Evolutionary conservation across 2,797 vertebrate species (phyloP).

Genomic region (Neostethus bicornis): DNA sequence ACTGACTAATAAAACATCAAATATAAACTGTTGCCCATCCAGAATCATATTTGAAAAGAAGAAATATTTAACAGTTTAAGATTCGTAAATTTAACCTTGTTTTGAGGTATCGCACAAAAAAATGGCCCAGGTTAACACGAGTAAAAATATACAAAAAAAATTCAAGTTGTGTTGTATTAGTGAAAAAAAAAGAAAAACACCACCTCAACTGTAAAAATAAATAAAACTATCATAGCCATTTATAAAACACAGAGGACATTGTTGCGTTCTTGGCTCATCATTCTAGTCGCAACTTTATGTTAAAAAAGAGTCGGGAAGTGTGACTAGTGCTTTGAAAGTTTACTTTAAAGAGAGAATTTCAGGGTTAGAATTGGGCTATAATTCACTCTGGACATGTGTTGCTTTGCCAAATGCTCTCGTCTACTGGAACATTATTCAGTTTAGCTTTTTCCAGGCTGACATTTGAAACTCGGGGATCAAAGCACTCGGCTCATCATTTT

Average conservation of each 20-base stretch:
- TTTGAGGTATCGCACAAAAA: too few relatives aligned
- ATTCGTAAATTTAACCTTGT: too few relatives aligned
- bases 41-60: too few relatives aligned
- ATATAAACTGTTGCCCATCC: too few relatives aligned
- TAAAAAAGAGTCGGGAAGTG: conserved; percentile 1
- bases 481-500: conserved; percentile 51
- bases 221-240: conserved; percentile 24
- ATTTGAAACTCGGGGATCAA: conserved; percentile 52
- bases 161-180: too few relatives aligned
- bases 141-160: too few relatives aligned
- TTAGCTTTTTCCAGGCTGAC: conserved; percentile 30
- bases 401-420: conserved; percentile 32
- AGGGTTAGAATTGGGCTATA: conserved; percentile 3
- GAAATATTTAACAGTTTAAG: too few relatives aligned
- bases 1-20: too few relatives aligned
- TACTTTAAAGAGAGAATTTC: conserved; percentile 24
- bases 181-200: neutral
- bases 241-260: conserved; percentile 7
- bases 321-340: conserved; percentile 34
- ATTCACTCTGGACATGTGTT: conserved; percentile 17
- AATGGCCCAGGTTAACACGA: too few relatives aligned
- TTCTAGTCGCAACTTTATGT: conserved; percentile 13
- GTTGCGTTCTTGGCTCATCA: neutral
- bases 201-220: neutral
- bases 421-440: conserved; percentile 22